Conservation (phyloP, 1,140 invertebrate species). For the Limonius californicus region DNA sequence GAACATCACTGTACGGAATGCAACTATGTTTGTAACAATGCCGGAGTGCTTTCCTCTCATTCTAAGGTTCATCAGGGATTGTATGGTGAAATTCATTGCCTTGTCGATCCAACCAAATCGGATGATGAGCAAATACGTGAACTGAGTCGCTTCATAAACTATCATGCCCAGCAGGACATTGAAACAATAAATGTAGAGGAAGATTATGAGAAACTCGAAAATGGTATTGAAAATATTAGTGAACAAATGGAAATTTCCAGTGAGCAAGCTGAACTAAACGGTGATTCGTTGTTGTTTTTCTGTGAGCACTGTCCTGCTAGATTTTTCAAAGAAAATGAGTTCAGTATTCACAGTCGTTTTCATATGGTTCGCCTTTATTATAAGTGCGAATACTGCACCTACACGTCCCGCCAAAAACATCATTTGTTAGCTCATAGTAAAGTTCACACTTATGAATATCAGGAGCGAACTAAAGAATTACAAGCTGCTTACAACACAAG, state of each 20-base stretch:
- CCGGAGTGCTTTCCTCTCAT: constrained; percentile 71
- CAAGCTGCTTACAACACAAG: constrained; percentile 63
- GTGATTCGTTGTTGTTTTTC: constrained; percentile 51
- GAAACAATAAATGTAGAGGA: constrained; percentile 32
- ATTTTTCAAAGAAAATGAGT: constrained; percentile 62
- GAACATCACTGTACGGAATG: constrained; percentile 68
- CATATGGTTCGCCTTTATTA: constrained; percentile 61
- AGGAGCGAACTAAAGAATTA: constrained; percentile 70
- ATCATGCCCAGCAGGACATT: neutral
- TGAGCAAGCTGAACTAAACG: constrained; percentile 28
- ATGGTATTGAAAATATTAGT: constrained; percentile 24
- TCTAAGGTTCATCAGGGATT: constrained; percentile 71
- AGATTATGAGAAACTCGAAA: constrained; percentile 29
- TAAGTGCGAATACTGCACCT: constrained; percentile 75
- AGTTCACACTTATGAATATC: constrained; percentile 79
- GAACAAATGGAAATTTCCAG: neutral
- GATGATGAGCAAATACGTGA: constrained; percentile 68
- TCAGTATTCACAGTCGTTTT: constrained; percentile 61
- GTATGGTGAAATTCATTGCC: constrained; percentile 64
- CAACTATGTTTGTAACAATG: constrained; percentile 75
- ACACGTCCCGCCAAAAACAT: constrained; percentile 64
- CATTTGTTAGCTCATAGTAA: constrained; percentile 69
- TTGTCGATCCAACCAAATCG: constrained; percentile 59
- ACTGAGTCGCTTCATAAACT: constrained; percentile 48
- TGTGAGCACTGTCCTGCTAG: constrained; percentile 72